Base-by-base conservation (phyloP, 2,797 vertebrate genomes). In the Lutra lutra region DNA sequence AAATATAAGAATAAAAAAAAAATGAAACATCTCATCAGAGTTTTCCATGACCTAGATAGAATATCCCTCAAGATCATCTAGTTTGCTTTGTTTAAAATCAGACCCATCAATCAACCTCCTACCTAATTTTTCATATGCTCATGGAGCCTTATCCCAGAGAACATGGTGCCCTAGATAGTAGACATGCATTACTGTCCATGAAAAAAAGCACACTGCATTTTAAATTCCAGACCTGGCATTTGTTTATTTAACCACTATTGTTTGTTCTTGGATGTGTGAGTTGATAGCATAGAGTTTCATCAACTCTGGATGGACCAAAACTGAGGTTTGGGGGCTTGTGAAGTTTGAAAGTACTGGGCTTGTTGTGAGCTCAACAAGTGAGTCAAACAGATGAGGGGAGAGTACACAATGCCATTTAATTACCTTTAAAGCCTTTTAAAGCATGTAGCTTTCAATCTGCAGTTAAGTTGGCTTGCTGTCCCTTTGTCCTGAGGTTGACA, bases 41-140 rank as follows among this genome's bases (percentile, higher is more conserved):
- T 78, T 89, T 51, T 18, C 7, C 14, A 5, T 46, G 7, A 46
- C 10, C 54, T 79, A 62, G 0, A 8, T 48, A 18, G 7, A 48
- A 80, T 35, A 1, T 54, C 20, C 43, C 27, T 96, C 35, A 56
- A 68, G 29, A 35, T 35, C 13, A 70, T 68, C 17, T 89, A 35
- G 3, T 75, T 66, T 75, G 40, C 15, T 80, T 62, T 96, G 46
- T 93, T 93, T 78, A 89, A 93, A 79, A 84, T 75, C n/a, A 29
- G 48, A 54, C 58, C 25, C 23, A 17, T 60, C 27, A 58, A 58
- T 29, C 46, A 89, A n/a, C 4, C 20, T 94, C 43, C n/a, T 75
- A 48, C n/a, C 38, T 62, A 60, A 51, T 64, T 64, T 48, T 27
- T 72, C 20, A 15, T 32, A 58, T 40, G 27, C 3, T 77, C 23